Evolutionary conservation across 2,888 invertebrate genomes (phyloP).

Genomic region (Drosophila leonis): DNA sequence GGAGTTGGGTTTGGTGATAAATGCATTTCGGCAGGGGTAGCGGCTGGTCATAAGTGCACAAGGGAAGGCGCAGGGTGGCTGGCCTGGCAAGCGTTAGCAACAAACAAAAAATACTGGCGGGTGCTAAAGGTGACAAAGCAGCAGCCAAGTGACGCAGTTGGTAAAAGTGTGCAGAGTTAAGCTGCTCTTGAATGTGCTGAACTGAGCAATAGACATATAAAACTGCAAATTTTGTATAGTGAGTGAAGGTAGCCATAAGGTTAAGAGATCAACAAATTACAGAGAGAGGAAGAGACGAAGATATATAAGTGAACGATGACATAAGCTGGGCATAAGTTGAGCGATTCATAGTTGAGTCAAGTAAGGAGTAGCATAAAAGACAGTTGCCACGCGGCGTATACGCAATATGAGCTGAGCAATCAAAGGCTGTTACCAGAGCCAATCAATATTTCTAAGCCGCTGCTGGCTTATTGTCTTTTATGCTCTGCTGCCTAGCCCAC

Average conservation of each 20-base stretch:
- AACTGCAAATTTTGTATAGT: not conserved
- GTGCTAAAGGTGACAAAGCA: conserved; percentile 49
- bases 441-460: conserved; percentile 48
- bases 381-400: not conserved
- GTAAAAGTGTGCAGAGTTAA: too few species aligned
- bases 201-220: not conserved
- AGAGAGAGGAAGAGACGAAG: not conserved
- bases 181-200: not conserved
- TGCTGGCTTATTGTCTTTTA: conserved; percentile 34
- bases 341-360: too few species aligned
- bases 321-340: too few species aligned
- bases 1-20: not conserved
- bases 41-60: conserved; percentile 8
- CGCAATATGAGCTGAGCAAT: conserved; percentile 14
- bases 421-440: conserved; percentile 15
- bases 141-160: conserved; percentile 19
- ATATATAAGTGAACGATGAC: too few species aligned
- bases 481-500: not conserved
- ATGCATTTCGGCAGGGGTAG: not conserved
- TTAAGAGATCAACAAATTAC: too few species aligned
- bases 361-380: not conserved
- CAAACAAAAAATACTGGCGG: conserved; percentile 7
- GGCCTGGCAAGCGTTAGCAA: not conserved
- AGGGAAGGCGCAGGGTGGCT: not conserved
- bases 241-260: not conserved